phyloP scores from a whole-genome alignment of 2,113 vertebrate genomes.

The Sinocyclocheilus maitianheensis region DNA sequence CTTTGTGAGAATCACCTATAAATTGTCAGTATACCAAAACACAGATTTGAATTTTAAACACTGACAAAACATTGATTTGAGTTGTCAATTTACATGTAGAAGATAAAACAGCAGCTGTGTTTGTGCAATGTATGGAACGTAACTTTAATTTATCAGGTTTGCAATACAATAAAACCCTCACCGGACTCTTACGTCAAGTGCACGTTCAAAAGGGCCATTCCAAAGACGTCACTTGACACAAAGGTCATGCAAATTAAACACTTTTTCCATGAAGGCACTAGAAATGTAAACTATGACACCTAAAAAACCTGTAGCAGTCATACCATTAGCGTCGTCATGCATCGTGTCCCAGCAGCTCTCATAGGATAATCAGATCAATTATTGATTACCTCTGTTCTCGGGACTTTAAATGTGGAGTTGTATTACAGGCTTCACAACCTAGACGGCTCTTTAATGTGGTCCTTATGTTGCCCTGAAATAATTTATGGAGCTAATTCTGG shows the following conservation, averaged over 20 bases:
- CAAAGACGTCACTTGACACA: neutral
- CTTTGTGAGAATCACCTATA: no score
- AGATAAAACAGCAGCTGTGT: neutral
- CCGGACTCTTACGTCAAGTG: neutral
- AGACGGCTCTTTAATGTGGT: neutral
- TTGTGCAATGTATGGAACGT: neutral
- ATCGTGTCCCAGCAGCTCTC: neutral
- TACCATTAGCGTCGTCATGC: neutral
- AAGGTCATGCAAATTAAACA: neutral
- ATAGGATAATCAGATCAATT: slow-evolving; percentile 28
- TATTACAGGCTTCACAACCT: neutral
- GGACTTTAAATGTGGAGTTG: slow-evolving; percentile 15
- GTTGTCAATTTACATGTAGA: neutral
- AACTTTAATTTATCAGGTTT: neutral
- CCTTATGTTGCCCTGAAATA: neutral
- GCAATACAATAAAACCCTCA: neutral
- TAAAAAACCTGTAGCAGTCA: neutral
- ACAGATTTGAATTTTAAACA: neutral
- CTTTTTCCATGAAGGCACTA: neutral
- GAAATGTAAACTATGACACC: neutral
- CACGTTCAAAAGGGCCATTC: neutral
- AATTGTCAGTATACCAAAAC: neutral
- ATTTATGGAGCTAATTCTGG: neutral
- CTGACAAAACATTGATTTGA: neutral
- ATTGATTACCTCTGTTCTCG: slow-evolving; percentile 25